Conservation (phyloP, 2,113 vertebrate species). For the Tragelaphus scriptus region DNA sequence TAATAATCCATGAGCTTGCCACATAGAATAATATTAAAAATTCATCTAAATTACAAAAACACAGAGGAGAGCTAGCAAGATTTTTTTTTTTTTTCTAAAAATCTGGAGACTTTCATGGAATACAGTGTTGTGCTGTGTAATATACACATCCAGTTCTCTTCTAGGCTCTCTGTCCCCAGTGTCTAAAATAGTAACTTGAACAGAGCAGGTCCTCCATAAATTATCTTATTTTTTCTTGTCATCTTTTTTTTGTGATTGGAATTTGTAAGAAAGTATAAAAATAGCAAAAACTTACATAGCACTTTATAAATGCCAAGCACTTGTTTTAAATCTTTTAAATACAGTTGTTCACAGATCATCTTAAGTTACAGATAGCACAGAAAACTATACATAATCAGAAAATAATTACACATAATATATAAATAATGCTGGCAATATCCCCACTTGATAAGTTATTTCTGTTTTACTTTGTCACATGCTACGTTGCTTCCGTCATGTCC, state of each 20-base stretch:
- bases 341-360: neutral
- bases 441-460: neutral
- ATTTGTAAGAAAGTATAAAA: conserved; percentile 22
- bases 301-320: neutral
- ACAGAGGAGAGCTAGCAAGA: neutral
- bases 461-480: neutral
- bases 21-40: neutral
- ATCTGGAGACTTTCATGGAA: neutral
- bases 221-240: neutral
- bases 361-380: neutral
- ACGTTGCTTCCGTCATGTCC: neutral
- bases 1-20: neutral
- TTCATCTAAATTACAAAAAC: neutral
- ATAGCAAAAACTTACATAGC: neutral
- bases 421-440: neutral
- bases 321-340: neutral
- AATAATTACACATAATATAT: neutral
- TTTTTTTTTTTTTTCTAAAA: neutral
- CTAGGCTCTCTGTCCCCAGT: neutral
- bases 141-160: neutral
- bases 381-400: neutral
- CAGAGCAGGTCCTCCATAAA: neutral
- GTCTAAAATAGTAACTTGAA: neutral
- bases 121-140: neutral
- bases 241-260: neutral